Base-by-base conservation (phyloP, 2,888 invertebrate genomes). In the Calliopum simillimum region DNA sequence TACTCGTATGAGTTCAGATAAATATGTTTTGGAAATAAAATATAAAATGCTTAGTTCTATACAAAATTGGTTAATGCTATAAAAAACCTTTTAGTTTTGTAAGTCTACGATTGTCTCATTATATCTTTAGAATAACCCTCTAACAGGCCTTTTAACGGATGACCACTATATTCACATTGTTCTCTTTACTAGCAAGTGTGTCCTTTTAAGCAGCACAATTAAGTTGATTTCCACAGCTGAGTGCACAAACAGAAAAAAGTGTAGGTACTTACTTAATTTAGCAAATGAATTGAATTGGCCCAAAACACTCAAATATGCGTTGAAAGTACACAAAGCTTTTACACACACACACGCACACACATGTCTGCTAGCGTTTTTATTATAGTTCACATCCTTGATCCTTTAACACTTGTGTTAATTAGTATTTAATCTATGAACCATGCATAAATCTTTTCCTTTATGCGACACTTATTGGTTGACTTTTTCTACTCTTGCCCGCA, bases 401-500 rank as follows among this genome's bases (percentile, higher is more conserved):
- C 49, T 16, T 49, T 46, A 71, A 55, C 61, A 72, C 71, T 76
- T 71, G 79, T 80, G 81, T 81, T 81, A 81, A 81, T 81, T 81
- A 81, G 80, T 81, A 81, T 81, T 81, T 81, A 81, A 81, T 81
- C 81, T 81, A 79, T 81, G 78, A 79, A 79, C 79, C 81, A 46
- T 44, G 23, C 61, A 61, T 61, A 61, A 61, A 61, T 61, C 61
- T 61, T 61, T 46, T 23, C 61, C 46, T 25, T 61, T 61, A 46
- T 61, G 23, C 46, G 46, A 14, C 61, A 33, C 33, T 33, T 33
- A 33, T 33, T 33, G 55, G 16, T 14, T 33, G 58, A 58, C 23
- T 6, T 33, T 33, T 33, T 33, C 4, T 12, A 19, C 43, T 43
- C 25, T 58, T 41, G 44, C 41, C 25, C 44, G 13, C 16, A 44